Evolutionary conservation across 2,797 vertebrate species (phyloP), one percentile per base, ranked within the genome.

Genomic region (Eupleurogrammus muticus): DNA sequence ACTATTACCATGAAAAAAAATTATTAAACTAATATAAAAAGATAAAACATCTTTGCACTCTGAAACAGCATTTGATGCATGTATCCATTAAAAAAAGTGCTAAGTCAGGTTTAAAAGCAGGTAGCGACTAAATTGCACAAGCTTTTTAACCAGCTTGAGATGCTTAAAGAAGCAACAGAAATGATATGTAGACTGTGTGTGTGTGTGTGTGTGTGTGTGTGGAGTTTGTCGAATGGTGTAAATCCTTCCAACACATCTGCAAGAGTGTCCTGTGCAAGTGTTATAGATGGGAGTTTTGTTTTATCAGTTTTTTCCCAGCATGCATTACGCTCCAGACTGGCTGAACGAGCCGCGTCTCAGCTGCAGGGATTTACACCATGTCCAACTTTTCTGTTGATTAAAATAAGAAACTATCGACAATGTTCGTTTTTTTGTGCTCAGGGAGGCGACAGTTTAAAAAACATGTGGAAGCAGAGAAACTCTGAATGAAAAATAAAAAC

Each of bases 11-110:
- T 55, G 66, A 62, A 44, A 11, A 20, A 67, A 66, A 44, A 40
- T 32, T 48, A 73, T 55, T 38, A 65, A 66, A 56, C 58, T 53
- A 82, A 73, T 54, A 34, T 19, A 35, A 21, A 62, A 46, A 36
- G 19, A 10, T 10, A 58, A 50, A 55, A 17, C 16, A 24, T 36
- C 13, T 46, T 16, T 32, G 19, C 16, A 47, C 51, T 82, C 61
- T 52, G n/a, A 56, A 66, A 42, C 14, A 1, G 68, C 62, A 71
- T 74, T 69, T 82, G 49, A 61, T 65, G 78, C 77, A 83, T 83
- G 73, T 40, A 48, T 59, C 28, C 42, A 49, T 66, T 55, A 77
- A 56, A 74, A 51, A 40, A 66, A 75, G 60, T 57, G 58, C 74
- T 77, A 21, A 47, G 47, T 32, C 44, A 23, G 63, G 58, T 66